Evolutionary conservation across 2,113 vertebrate genomes (phyloP).

Genomic region (Syngnathus floridae): DNA sequence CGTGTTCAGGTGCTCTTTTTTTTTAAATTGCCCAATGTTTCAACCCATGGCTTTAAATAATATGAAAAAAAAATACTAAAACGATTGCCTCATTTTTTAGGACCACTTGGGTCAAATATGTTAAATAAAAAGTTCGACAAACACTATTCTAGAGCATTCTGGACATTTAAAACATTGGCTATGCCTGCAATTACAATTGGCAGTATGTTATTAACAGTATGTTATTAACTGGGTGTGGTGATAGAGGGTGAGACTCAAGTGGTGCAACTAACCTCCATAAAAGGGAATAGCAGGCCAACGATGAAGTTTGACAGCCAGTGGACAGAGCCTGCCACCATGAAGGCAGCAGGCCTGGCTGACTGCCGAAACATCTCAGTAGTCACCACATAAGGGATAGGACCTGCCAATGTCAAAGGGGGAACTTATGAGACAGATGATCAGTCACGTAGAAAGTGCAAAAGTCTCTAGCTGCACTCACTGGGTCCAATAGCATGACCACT

Average conservation of each 20-base stretch:
- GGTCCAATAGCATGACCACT: conserved; percentile 85
- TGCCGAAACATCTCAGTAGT: conserved; percentile 93
- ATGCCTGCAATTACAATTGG: neutral
- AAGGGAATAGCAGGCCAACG: conserved; percentile 85
- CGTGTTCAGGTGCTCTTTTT: no score
- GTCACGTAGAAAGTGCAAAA: no score
- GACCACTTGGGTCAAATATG: no score
- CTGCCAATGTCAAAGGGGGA: conserved; percentile 55
- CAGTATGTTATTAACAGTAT: neutral
- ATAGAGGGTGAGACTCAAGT: neutral
- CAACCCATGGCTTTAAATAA: no score
- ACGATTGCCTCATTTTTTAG: no score
- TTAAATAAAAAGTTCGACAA: no score
- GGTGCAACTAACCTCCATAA: conserved; percentile 78
- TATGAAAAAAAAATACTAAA: no score
- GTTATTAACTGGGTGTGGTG: neutral
- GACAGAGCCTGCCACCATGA: conserved; percentile 86
- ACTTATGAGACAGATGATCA: conserved; percentile 20
- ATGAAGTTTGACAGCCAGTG: conserved; percentile 93
- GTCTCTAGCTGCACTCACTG: conserved; percentile 70
- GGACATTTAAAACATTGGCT: no score
- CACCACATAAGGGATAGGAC: conserved; percentile 82
- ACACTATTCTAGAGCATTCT: no score
- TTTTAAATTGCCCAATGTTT: no score
- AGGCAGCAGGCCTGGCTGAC: conserved; percentile 83